A percentile compares a stretch with the other conserved stretches of the same genome.
Conservation (phyloP, 1,140 invertebrate species). For the Achroia grisella region DNA sequence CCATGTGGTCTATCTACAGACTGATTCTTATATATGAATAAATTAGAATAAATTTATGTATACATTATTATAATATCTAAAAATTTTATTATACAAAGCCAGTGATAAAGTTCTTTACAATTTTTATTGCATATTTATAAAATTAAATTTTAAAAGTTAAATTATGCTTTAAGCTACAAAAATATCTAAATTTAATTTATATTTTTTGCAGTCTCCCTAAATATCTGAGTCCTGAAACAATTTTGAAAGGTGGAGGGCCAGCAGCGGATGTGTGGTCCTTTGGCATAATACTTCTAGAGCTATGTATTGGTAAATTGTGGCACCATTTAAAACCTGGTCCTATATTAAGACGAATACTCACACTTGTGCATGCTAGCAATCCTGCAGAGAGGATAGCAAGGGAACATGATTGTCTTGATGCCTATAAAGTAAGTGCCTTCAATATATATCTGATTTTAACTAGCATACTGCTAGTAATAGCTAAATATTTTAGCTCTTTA, state of each 20-base stretch:
- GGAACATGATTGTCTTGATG: slow-evolving; percentile 82
- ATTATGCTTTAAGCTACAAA: too few species aligned
- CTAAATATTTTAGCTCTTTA: too few species aligned
- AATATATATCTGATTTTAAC: too few species aligned
- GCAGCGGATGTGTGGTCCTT: slow-evolving; percentile 94
- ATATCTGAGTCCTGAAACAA: slow-evolving; percentile 91
- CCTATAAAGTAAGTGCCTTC: slow-evolving; percentile 74
- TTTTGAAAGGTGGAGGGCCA: slow-evolving; percentile 78
- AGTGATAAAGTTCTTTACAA: too few species aligned
- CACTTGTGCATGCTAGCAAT: slow-evolving; percentile 77
- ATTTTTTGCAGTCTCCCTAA: slow-evolving; percentile 77
- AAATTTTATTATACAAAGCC: too few species aligned
- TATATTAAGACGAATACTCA: slow-evolving; percentile 83
- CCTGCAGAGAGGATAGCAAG: slow-evolving; percentile 84
- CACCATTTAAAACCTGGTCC: slow-evolving; percentile 81
- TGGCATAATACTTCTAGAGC: slow-evolving; percentile 89
- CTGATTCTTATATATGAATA: too few species aligned
- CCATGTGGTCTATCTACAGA: too few species aligned
- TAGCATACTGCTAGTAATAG: too few species aligned
- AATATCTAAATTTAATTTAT: not conserved
- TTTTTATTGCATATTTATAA: too few species aligned
- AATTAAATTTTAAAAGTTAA: too few species aligned
- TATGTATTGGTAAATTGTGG: slow-evolving; percentile 82
- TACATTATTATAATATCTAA: too few species aligned
- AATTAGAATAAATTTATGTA: too few species aligned